Base-by-base conservation (phyloP, 1,140 invertebrate species). In the Drosophila bocki region DNA sequence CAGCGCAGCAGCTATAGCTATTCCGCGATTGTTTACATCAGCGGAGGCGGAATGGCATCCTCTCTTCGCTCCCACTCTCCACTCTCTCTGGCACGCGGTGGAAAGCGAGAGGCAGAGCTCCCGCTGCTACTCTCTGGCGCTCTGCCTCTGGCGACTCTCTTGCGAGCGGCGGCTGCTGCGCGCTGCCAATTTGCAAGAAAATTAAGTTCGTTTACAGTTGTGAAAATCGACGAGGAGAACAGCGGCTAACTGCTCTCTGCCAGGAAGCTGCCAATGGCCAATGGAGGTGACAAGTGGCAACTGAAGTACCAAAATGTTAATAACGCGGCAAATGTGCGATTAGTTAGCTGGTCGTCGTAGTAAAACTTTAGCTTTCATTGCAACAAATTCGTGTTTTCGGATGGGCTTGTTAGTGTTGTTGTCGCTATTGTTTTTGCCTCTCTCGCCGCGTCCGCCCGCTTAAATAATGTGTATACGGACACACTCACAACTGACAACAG, bases 161-260 rank as follows among this genome's bases (percentile, higher is more conserved):
- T 71, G 19, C 19, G 70, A 75, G 63, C 63, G 70, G 75, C 54
- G 67, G 81, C 77, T 79, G 82, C 84, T 80, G 80, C 84, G 80
- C 84, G 77, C 68, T 68, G 84, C 77, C 83, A 83, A 87, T 87
- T 87, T 83, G 84, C 80, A 77, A 87, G 84, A 74, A 87, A 88
- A 88, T 78, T 87, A 80, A 88, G 84, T 88, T 77, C 80, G 84
- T 71, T 82, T 84, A 81, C 82, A 88, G 77, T 87, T 83, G 83
- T 87, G 84, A 75, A 78, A 84, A 88, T 59, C 59, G 13, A 57
- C 75, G 58, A 60, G 64, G 64, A 67, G 64, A 72, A 80, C 57
- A 64, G 35, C 41, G 53, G 63, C 67, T 45, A 45, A 72, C 53
- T 45, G 56, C 57, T 59, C 58, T 61, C 63, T 41, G 53, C 35